phyloP scores from a whole-genome alignment of 2,113 vertebrate species.

The Myotis brandtii region DNA sequence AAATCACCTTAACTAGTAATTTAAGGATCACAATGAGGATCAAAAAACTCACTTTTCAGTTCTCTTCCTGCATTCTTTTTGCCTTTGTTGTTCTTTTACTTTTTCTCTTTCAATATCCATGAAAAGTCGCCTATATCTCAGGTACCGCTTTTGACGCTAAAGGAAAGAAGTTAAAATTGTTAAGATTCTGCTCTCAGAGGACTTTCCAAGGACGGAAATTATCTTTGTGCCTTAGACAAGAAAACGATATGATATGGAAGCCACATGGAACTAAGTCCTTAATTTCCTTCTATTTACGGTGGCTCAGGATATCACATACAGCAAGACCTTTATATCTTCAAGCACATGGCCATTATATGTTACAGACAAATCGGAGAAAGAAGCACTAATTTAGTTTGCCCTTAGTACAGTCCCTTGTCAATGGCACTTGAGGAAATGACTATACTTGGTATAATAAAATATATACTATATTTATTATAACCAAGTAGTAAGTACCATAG shows the following conservation, averaged over 20 bases:
- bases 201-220: constrained; percentile 56
- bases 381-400: not conserved
- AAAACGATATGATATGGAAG: constrained; percentile 37
- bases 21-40: constrained; percentile 12
- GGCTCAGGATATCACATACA: constrained; percentile 5
- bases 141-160: constrained; percentile 90
- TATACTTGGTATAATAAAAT: not conserved
- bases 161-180: constrained; percentile 43
- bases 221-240: not conserved
- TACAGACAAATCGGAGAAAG: constrained; percentile 4
- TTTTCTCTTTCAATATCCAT: constrained; percentile 92
- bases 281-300: not conserved
- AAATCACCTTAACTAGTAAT: constrained; percentile 37
- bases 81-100: constrained; percentile 89
- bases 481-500: constrained; percentile 7
- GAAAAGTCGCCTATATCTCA: constrained; percentile 89
- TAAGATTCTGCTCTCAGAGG: constrained; percentile 41
- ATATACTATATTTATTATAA: constrained; percentile 11
- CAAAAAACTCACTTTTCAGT: constrained; percentile 84
- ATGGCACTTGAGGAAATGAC: not conserved
- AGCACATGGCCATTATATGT: constrained; percentile 2
- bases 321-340: not conserved
- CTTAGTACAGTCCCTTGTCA: not conserved
- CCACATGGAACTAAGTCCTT: not conserved
- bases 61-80: constrained; percentile 89